These are phyloP conservation scores for Sweltsa coloradensis DNA, from an alignment of 1,140 invertebrate genomes.

Conservation along the genomic window DNA sequence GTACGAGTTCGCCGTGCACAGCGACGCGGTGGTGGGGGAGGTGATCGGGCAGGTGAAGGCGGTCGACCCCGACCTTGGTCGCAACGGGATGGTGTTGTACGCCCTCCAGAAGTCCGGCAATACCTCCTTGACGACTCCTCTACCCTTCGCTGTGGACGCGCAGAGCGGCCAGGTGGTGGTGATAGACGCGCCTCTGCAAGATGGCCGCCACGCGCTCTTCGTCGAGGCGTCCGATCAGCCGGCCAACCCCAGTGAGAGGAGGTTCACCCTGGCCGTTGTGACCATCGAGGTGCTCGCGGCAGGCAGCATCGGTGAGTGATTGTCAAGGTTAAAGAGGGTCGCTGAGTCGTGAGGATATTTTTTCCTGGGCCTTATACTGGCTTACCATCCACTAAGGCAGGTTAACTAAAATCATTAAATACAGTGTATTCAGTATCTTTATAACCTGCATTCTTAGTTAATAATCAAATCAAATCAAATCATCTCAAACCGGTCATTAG, in stretches of 20 bases:
- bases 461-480: too few species aligned
- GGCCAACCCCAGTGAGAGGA: constrained; percentile 62
- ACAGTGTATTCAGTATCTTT: too few species aligned
- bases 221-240: constrained; percentile 72
- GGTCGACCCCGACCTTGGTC: constrained; percentile 65
- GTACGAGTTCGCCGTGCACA: constrained; percentile 59
- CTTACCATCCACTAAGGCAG: too few species aligned
- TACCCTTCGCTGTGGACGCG: constrained; percentile 57
- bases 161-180: constrained; percentile 59
- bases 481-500: too few species aligned
- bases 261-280: constrained; percentile 71
- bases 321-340: too few species aligned
- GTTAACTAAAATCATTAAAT: too few species aligned
- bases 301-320: constrained; percentile 33
- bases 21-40: constrained; percentile 49
- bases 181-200: constrained; percentile 45
- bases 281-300: constrained; percentile 52
- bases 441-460: too few species aligned
- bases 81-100: constrained; percentile 68
- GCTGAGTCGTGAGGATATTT: too few species aligned
- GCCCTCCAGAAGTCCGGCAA: constrained; percentile 58
- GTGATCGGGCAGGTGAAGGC: constrained; percentile 63
- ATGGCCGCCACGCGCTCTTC: constrained; percentile 62
- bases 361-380: too few species aligned
- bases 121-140: constrained; percentile 34